These are phyloP conservation scores for Cavia aperea DNA, from an alignment of 2,113 vertebrate genomes.

Conservation along the genomic window DNA sequence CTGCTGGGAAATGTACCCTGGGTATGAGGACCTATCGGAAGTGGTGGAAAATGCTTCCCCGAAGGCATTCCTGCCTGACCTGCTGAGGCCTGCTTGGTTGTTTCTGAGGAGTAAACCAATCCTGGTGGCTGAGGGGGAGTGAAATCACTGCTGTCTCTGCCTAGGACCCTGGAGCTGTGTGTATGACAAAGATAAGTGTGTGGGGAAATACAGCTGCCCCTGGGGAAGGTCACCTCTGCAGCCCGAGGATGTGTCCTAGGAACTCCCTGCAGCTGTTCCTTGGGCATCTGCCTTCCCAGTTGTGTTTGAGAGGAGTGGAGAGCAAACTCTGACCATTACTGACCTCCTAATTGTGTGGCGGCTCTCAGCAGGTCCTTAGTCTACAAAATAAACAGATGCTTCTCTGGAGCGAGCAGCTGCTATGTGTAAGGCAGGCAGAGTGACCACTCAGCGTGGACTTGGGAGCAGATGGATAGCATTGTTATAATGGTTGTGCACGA, in stretches of 20 bases:
- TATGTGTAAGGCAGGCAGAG: background rate
- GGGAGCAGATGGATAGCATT: background rate
- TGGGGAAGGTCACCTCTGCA: background rate
- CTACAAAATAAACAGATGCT: background rate
- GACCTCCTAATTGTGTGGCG: too few relatives aligned
- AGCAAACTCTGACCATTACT: background rate
- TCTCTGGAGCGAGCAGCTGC: background rate
- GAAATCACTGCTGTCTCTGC: background rate
- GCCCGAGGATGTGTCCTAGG: background rate
- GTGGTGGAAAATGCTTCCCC: background rate
- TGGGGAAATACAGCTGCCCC: background rate
- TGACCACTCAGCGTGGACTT: rapidly evolving
- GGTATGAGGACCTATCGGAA: background rate
- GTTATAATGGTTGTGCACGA: rapidly evolving
- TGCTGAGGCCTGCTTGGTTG: background rate
- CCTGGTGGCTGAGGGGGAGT: background rate
- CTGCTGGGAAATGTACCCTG: background rate
- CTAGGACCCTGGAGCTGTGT: background rate
- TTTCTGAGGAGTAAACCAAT: background rate
- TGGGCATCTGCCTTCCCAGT: background rate
- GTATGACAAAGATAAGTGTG: background rate
- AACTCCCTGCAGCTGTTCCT: background rate
- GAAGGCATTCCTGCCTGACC: background rate
- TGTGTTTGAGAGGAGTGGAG: background rate
- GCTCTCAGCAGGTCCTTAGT: background rate